Conservation (phyloP, 2,797 vertebrate genomes). For the Vespertilio murinus region DNA sequence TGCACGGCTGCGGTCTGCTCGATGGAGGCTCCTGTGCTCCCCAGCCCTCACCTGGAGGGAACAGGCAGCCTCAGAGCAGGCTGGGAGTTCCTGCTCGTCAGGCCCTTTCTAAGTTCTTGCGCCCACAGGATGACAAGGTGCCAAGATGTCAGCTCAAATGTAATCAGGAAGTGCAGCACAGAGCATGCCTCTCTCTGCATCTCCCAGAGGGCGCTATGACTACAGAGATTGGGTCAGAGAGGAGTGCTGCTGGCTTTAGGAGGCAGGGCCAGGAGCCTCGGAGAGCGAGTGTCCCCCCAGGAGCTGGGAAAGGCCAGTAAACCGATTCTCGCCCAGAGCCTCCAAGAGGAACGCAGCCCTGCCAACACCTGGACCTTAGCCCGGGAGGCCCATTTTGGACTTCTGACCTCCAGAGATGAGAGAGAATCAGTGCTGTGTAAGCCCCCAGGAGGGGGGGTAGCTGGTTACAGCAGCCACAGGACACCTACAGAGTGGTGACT, state of each 20-base stretch:
- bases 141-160: background rate
- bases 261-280: background rate
- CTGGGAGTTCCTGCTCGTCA: background rate
- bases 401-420: background rate
- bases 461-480: background rate
- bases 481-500: rapidly evolving
- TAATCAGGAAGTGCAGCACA: background rate
- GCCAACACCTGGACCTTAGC: background rate
- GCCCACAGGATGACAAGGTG: rapidly evolving
- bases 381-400: background rate
- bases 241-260: background rate
- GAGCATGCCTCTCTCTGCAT: background rate
- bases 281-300: rapidly evolving
- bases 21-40: background rate
- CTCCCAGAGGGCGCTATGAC: background rate
- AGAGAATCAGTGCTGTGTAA: too few relatives aligned
- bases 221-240: background rate
- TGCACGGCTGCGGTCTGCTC: too few relatives aligned
- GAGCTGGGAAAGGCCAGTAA: background rate
- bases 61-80: background rate
- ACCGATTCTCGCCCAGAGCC: background rate
- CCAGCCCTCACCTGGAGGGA: rapidly evolving
- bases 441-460: too few relatives aligned
- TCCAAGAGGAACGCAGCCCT: background rate
- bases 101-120: background rate